A percentile compares a stretch with the other conserved stretches of the same genome.
Conservation (phyloP, 2,888 invertebrate species). For the Suillia variegata region DNA sequence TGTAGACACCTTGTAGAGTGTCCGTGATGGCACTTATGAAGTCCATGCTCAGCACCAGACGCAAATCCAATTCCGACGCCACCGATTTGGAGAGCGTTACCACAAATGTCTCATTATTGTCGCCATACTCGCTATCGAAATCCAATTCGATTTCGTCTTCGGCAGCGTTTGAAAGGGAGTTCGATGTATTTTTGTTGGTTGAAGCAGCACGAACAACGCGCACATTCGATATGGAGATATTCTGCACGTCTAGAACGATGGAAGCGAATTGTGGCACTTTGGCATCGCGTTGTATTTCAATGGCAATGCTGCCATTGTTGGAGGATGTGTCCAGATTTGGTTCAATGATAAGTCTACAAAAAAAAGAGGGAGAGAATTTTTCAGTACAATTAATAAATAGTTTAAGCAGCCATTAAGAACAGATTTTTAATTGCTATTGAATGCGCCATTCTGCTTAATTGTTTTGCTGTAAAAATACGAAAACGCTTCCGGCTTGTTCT, state of each 20-base stretch:
- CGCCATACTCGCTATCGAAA: conserved; percentile 55
- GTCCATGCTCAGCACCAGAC: conserved; percentile 63
- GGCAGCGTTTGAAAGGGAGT: too few relatives aligned
- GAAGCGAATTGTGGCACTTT: conserved; percentile 49
- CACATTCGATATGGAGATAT: conserved; percentile 56
- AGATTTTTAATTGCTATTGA: too few relatives aligned
- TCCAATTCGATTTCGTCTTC: conserved; percentile 51
- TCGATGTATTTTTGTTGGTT: conserved; percentile 26
- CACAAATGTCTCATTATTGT: conserved; percentile 53
- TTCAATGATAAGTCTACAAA: conserved; percentile 56
- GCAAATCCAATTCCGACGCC: conserved; percentile 37
- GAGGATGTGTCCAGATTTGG: conserved; percentile 53
- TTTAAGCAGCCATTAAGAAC: too few relatives aligned
- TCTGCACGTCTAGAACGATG: conserved; percentile 58
- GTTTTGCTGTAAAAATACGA: too few relatives aligned
- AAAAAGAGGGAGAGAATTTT: conserved; percentile 15
- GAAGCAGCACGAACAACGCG: conserved; percentile 43
- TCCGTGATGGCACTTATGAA: conserved; percentile 65
- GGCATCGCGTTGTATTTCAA: conserved; percentile 52
- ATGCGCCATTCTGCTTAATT: too few relatives aligned
- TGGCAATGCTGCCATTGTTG: conserved; percentile 55
- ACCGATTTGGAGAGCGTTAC: conserved; percentile 44
- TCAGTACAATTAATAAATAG: too few relatives aligned
- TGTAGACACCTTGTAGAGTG: conserved; percentile 65
- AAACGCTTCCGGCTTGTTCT: too few relatives aligned